Base-by-base conservation (phyloP, 2,888 invertebrate species). In the Craniophora ligustri region DNA sequence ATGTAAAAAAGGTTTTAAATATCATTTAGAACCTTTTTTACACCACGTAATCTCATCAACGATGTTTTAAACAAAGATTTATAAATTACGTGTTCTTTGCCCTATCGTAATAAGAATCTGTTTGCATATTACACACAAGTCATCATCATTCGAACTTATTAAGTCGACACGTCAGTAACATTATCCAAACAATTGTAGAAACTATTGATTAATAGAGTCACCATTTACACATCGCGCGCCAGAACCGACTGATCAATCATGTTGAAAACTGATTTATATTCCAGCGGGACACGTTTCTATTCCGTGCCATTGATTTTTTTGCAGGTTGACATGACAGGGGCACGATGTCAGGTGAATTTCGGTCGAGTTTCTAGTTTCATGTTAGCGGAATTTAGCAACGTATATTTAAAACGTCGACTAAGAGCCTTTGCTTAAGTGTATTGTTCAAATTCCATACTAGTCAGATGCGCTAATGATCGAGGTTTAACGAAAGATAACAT, bases 281-380 rank as follows among this genome's bases (percentile, higher is more conserved):
- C 68, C 47, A n/a, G 48, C 40, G 62, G 62, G 63, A 48, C 39
- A 13, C 39, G 46, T 18, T 34, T 47, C 68, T 45, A 45, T 66
- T 60, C 38, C 44, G 28, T 10, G 4, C 47, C 42, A 67, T 67
- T 62, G 63, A 62, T 62, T 42, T 63, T 63, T 67, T 67, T 54
- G 47, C 41, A 63, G 54, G 55, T 55, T 67, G 63, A 55, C 55
- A 62, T 64, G 63, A 67, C 55, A 32, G 61, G 23, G 39, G 32
- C 63, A 34, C 47, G 63, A 47, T 44, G 63, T 64, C 63, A 64
- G 63, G 63, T 64, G 53, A 67, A 55, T 64, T 42, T 40, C 51
- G 42, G 34, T 41, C 54, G 42, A 28, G 34, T 23, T 54, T 67
- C 46, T 64, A 39, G 34, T 47, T 64, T 54, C 42, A 54, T 55